Conservation (phyloP, 2,113 vertebrate genomes). For the Petroica traversi region DNA sequence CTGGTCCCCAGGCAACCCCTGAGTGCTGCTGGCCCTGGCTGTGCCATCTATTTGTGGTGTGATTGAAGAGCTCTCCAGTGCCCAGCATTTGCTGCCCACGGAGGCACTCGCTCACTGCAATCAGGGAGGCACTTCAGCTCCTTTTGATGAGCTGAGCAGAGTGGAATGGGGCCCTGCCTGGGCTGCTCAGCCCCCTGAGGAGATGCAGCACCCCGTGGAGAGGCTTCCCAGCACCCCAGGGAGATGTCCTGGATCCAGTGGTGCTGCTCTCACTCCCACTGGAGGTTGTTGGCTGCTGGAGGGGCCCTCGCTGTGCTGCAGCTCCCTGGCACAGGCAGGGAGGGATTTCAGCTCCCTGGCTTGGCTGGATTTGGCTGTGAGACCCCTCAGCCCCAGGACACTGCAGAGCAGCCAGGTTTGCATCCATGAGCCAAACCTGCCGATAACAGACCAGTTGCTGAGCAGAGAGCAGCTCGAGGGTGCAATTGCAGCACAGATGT, state of each 20-base stretch:
- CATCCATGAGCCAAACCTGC: background rate
- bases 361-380: rapidly evolving
- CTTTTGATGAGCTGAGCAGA: background rate
- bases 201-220: background rate
- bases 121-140: background rate
- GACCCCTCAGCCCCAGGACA: background rate
- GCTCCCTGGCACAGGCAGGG: background rate
- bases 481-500: background rate
- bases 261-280: background rate
- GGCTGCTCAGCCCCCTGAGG: background rate
- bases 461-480: background rate
- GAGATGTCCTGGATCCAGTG: background rate
- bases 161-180: background rate
- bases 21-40: background rate
- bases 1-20: background rate
- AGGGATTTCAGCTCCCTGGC: background rate
- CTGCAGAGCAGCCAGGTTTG: background rate
- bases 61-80: constrained; percentile 60
- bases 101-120: constrained; percentile 18
- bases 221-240: background rate
- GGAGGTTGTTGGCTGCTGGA: background rate
- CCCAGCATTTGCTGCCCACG: background rate
- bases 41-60: background rate
- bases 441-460: background rate
- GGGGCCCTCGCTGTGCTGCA: background rate